phyloP scores from a whole-genome alignment of 2,888 invertebrate genomes.

The Alloscopus bannaensis region DNA sequence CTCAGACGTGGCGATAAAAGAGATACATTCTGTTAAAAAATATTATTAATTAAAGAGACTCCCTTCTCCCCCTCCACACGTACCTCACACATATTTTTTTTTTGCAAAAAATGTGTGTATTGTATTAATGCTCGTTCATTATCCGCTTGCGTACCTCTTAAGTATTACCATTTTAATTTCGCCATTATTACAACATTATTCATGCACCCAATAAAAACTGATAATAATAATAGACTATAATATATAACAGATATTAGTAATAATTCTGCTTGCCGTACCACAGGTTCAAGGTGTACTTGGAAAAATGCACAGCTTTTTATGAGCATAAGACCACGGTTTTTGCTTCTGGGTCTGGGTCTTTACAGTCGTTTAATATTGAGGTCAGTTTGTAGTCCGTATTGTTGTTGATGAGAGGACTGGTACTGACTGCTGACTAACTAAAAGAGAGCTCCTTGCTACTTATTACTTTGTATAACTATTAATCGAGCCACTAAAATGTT shows the following conservation, averaged over 20 bases:
- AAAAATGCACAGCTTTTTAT: conserved; percentile 18
- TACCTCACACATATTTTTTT: too few species aligned
- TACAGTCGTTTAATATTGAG: conserved; percentile 39
- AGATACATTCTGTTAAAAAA: too few species aligned
- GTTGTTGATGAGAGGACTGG: too few species aligned
- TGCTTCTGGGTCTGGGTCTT: conserved; percentile 59
- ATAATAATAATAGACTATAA: conserved; percentile 23
- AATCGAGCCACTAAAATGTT: neutral
- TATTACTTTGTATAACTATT: neutral
- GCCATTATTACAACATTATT: neutral
- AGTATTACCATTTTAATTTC: too few species aligned
- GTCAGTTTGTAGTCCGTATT: conserved; percentile 35
- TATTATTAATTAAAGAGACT: too few species aligned
- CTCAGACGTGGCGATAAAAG: too few species aligned
- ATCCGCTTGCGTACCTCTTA: too few species aligned
- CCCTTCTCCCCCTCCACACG: too few species aligned
- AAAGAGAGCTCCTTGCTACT: too few species aligned
- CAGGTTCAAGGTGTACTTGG: conserved; percentile 44
- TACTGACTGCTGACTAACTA: too few species aligned
- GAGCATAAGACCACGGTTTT: conserved; percentile 23
- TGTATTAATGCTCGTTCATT: too few species aligned
- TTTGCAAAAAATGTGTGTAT: neutral
- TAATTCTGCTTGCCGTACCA: conserved; percentile 18
- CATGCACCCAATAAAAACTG: conserved; percentile 10
- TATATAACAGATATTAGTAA: neutral